Base-by-base conservation (phyloP, 1,140 invertebrate genomes). In the Apolygus lucorum region DNA sequence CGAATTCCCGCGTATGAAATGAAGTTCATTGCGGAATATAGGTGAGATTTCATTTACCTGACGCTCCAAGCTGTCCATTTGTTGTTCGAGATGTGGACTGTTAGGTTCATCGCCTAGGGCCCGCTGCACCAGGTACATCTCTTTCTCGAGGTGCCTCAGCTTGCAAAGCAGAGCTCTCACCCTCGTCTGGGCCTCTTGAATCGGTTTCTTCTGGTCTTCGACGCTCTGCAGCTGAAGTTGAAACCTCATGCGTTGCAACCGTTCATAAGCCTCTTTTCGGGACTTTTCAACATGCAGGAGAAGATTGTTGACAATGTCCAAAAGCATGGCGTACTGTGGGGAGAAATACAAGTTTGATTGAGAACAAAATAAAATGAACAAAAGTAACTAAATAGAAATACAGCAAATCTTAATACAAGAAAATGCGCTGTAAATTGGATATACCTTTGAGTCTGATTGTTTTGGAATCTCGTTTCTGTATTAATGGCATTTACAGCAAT, bases 271-370 rank as follows among this genome's bases (percentile, higher is more conserved):
- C 77, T 96, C 91, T 75, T 97, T 96, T 68, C 95, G 85, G 74
- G 94, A 91, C 0, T 96, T 95, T 80, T 99, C 96, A 17, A 98
- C 94, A 80, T 97, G 97, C 0, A 99, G 84, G 42, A 99, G 79
- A 1, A 99, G 82, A 82, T 99, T 98, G 80, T 99, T 99, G 0
- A 99, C 90, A 71, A 99, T 92, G 77, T 99, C 96, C 73, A 99
- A 81, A 24, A 98, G 87, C 92, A 98, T 97, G 1, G 90, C 90
- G 80, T 97, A 98, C 85, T 93, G 77, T 73, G 81, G n/a, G n/a
- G n/a, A n/a, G n/a, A n/a, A n/a, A n/a, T n/a, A n/a, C n/a, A n/a
- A n/a, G n/a, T n/a, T n/a, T n/a, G n/a, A n/a, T n/a, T n/a, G n/a
- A n/a, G n/a, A n/a, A n/a, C n/a, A n/a, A n/a, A n/a, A n/a, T n/a